Evolutionary conservation across 92 coral and sea anemone species (phyloP), one percentile per base, ranked within the genome.

Genomic region (Palythoa grandiflora): DNA sequence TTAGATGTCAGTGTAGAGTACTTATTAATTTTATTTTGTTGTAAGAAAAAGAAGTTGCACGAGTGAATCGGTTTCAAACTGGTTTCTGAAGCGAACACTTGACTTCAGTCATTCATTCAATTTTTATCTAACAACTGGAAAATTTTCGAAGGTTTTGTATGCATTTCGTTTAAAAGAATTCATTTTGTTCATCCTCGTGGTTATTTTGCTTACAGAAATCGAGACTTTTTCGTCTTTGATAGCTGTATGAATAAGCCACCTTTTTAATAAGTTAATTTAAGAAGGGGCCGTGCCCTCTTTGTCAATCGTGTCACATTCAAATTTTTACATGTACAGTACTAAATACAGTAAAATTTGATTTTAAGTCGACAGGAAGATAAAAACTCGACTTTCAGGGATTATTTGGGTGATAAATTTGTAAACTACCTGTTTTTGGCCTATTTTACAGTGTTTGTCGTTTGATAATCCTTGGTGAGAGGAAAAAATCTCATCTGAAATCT

Each of bases 261-360:
- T 0, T 63, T n/a, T 28, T 28, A 28, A n/a, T 1, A 8, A 38
- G 9, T 16, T 16, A 8, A 21, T n/a, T 21, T 9, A 39, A 1
- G 36, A 75, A 77, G 11, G 28, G 86, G 86, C 21, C 20, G 75
- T 68, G 86, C 75, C 63, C 50, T 73, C 19, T 12, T 36, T 4
- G 28, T 28, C 28, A 28, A 28, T 28, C 28, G 28, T 28, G n/a
- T 38, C 2, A 36, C 1, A 10, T 10, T 15, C 8, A 65, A 80
- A 37, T 61, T 19, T 68, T 20, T 68, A 63, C 13, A 5, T 59
- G 66, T 59, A 59, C 66, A 59, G 66, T 59, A 59, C 14, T 38
- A 13, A 20, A 78, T 6, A 55, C 39, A 39, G 40, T n/a, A 79
- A 19, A 38, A 35, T 63, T 16, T 44, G 2, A 20, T 2, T 39